Evolutionary conservation across 2,888 invertebrate species (phyloP).

Genomic region (Aspidiotus destructor): DNA sequence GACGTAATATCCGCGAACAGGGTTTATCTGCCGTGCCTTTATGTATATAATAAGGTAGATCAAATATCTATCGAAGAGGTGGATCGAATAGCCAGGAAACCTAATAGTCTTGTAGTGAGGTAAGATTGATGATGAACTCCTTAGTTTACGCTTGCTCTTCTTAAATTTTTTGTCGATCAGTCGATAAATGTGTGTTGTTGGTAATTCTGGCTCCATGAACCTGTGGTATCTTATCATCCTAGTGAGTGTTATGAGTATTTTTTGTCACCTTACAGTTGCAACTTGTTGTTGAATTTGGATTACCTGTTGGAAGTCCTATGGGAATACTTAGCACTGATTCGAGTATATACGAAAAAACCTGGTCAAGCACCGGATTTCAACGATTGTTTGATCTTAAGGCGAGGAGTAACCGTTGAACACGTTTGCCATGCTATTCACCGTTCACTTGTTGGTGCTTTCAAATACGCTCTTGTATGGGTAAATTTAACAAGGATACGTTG

Average conservation of each 20-base stretch:
- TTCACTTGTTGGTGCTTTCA: constrained; percentile 81
- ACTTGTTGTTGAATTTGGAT: constrained; percentile 97
- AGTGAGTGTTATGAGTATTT: too few relatives aligned
- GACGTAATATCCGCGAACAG: constrained; percentile 95
- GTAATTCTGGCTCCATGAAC: background rate
- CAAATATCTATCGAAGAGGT: constrained; percentile 99
- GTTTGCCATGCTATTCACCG: constrained; percentile 97
- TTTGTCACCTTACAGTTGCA: constrained; percentile 62
- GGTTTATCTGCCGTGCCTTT: constrained; percentile 91
- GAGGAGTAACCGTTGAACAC: constrained; percentile 87
- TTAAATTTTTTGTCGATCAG: background rate
- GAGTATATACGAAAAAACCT: constrained; percentile 98
- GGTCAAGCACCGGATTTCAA: constrained; percentile 94
- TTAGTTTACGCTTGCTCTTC: background rate
- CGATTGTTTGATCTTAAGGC: constrained; percentile 84
- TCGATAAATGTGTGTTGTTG: background rate
- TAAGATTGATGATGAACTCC: constrained; percentile 41
- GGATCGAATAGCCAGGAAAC: constrained; percentile 79
- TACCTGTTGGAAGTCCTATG: constrained; percentile 83
- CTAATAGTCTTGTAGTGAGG: constrained; percentile 87
- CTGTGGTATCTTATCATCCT: too few relatives aligned
- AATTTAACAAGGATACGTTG: constrained; percentile 33
- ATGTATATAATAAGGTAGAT: constrained; percentile 99
- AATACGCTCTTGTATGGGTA: constrained; percentile 93
- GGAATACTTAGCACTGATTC: constrained; percentile 85